Evolutionary conservation across 2,797 vertebrate genomes (phyloP).

Genomic region (Muscicapa comitata): DNA sequence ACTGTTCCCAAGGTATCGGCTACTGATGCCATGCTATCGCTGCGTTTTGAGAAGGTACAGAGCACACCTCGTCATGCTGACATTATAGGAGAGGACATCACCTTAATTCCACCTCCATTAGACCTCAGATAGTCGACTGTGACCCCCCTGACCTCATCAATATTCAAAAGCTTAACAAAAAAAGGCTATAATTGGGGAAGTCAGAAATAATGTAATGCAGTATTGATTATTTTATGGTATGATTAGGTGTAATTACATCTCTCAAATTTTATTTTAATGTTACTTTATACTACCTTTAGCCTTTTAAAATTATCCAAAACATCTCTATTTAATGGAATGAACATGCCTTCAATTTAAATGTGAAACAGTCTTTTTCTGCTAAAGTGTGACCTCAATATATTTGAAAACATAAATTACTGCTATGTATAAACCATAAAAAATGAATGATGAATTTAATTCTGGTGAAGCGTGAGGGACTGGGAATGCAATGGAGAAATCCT

Average conservation of each 20-base stretch:
- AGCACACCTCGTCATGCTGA: neutral
- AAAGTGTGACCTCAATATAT: conserved; percentile 84
- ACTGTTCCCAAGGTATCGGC: conserved; percentile 26
- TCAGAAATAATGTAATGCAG: conserved; percentile 84
- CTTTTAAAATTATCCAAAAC: conserved; percentile 83
- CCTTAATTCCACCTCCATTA: conserved; percentile 80
- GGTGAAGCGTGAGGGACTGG: conserved; percentile 74
- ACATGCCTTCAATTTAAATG: conserved; percentile 82
- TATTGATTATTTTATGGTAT: conserved; percentile 87
- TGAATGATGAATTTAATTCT: conserved; percentile 84
- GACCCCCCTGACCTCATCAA: conserved; percentile 80
- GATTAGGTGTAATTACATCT: conserved; percentile 85
- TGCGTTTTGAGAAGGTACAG: conserved; percentile 13
- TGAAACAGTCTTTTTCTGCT: conserved; percentile 82
- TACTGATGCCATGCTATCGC: conserved; percentile 39
- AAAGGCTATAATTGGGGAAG: conserved; percentile 80
- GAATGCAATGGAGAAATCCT: conserved; percentile 62
- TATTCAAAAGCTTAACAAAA: conserved; percentile 82
- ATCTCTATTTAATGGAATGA: conserved; percentile 80
- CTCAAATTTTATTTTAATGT: conserved; percentile 86
- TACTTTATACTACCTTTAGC: conserved; percentile 84
- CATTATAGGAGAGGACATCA: conserved; percentile 68
- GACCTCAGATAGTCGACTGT: conserved; percentile 70
- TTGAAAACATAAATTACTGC: conserved; percentile 83
- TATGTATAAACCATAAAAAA: conserved; percentile 84